Evolutionary conservation across 2,797 vertebrate genomes (phyloP).

Genomic region (Chaenodraco wilsoni): DNA sequence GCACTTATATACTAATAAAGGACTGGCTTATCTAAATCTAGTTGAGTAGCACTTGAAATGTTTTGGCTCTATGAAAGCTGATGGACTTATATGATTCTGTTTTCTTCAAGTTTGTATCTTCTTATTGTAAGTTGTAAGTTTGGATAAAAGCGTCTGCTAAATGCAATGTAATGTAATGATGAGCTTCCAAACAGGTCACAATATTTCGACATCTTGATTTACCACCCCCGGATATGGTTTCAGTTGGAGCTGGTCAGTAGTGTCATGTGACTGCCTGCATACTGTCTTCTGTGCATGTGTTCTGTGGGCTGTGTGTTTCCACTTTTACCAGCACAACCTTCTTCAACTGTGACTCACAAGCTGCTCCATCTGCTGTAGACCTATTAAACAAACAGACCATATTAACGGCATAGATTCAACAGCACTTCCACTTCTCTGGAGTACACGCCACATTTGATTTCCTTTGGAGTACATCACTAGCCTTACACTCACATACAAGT

Average conservation of each 20-base stretch:
- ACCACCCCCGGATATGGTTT: neutral
- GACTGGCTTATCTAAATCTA: too few species aligned
- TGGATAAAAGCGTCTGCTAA: too few species aligned
- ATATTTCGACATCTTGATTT: slow-evolving; percentile 14
- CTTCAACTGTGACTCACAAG: slow-evolving; percentile 32
- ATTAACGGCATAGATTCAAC: slow-evolving; percentile 50
- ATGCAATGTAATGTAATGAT: neutral
- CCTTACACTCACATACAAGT: slow-evolving; percentile 16
- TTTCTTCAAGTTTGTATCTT: too few species aligned
- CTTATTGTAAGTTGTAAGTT: too few species aligned
- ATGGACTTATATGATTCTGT: too few species aligned
- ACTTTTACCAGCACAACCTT: slow-evolving; percentile 29
- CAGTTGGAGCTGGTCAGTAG: neutral
- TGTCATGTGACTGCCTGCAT: slow-evolving; percentile 14
- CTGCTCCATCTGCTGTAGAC: slow-evolving; percentile 53
- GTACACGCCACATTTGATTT: slow-evolving; percentile 49
- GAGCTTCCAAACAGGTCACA: slow-evolving; percentile 16
- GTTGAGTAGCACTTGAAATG: too few species aligned
- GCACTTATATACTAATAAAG: too few species aligned
- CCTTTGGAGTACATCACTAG: slow-evolving; percentile 20
- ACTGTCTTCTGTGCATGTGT: slow-evolving; percentile 39
- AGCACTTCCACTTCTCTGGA: slow-evolving; percentile 41
- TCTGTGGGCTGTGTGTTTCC: slow-evolving; percentile 43
- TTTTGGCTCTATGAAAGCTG: too few species aligned
- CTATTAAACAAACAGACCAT: slow-evolving; percentile 54